Conservation (phyloP, 1,140 invertebrate genomes). For the Achroia grisella region DNA sequence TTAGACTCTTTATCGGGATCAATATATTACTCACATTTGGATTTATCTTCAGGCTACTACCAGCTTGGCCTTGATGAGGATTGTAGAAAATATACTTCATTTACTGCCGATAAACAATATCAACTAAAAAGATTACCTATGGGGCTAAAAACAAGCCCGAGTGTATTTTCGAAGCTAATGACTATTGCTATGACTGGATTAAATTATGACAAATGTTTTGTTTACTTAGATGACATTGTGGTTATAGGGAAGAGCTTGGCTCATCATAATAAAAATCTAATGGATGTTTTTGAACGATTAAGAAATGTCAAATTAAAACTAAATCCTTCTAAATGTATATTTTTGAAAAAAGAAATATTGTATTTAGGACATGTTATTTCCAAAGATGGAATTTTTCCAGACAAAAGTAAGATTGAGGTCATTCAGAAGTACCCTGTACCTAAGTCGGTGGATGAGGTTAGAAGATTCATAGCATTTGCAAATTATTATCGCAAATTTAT, state of each 20-base stretch:
- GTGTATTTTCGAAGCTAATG: slow-evolving; percentile 16
- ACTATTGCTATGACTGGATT: slow-evolving; percentile 17
- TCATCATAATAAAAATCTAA: slow-evolving; percentile 46
- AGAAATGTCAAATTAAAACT: slow-evolving; percentile 49
- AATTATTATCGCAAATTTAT: slow-evolving; percentile 62
- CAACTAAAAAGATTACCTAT: slow-evolving; percentile 19
- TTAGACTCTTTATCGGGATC: slow-evolving; percentile 19
- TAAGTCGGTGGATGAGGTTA: slow-evolving; percentile 40
- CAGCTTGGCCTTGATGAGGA: slow-evolving; percentile 7
- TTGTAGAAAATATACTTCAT: slow-evolving; percentile 16
- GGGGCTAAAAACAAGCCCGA: slow-evolving; percentile 20
- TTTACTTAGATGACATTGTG: slow-evolving; percentile 62
- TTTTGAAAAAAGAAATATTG: slow-evolving; percentile 51
- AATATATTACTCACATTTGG: slow-evolving; percentile 18
- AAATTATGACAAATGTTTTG: slow-evolving; percentile 24
- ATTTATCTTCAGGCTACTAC: slow-evolving; percentile 13
- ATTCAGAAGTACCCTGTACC: slow-evolving; percentile 47
- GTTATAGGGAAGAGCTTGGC: slow-evolving; percentile 20
- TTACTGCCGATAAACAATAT: slow-evolving; percentile 17
- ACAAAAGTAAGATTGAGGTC: slow-evolving; percentile 49
- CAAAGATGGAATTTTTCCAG: slow-evolving; percentile 51
- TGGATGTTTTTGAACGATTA: slow-evolving; percentile 41
- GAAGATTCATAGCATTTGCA: slow-evolving; percentile 56
- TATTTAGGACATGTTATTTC: slow-evolving; percentile 54
- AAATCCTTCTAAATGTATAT: slow-evolving; percentile 40